Evolutionary conservation across 2,797 vertebrate genomes (phyloP), one percentile per base, ranked within the genome.

Genomic region (Microchirus variegatus): DNA sequence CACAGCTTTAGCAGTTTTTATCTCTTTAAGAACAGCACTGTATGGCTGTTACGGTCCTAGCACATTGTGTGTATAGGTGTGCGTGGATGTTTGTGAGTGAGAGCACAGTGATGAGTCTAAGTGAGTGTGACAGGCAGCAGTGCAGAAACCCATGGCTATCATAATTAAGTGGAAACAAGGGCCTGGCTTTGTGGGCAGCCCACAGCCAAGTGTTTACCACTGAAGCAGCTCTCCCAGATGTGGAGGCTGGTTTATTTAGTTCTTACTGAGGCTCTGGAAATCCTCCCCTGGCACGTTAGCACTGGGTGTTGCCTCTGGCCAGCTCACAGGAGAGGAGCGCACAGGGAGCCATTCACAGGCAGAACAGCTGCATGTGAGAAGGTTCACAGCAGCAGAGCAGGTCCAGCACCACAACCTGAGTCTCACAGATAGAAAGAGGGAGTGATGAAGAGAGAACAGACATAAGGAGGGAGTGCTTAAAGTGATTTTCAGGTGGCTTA

Each of bases 281-380:
- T 91, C 80, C 63, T 93, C 90, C 85, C 70, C 67, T 89, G 87
- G 89, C 91, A 92, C 82, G 67, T 90, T 86, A 78, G 66, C 58
- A 16, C 72, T 67, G 81, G 84, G 83, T 89, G 89, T 92, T 87
- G 76, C 76, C 75, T 63, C 78, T 65, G 73, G 81, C 76, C 67
- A 44, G 66, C 77, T 69, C 65, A 16, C 71, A 69, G 80, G 70
- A 77, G 71, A 80, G 56, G 58, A 78, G 83, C 14, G 67, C 78
- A 78, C 57, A 49, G 85, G 80, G 78, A 88, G 82, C 67, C 68
- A 59, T 88, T 89, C 76, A 66, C 70, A 73, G 65, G 62, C 60
- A 12, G 68, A 85, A 67, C 86, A 85, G 87, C 87, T 89, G 83
- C 67, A 56, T 68, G 44, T 37, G 61, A 73, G 74, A 36, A 35